These are phyloP conservation scores for Saccopteryx bilineata DNA, from an alignment of 2,113 vertebrate genomes.

Conservation along the genomic window DNA sequence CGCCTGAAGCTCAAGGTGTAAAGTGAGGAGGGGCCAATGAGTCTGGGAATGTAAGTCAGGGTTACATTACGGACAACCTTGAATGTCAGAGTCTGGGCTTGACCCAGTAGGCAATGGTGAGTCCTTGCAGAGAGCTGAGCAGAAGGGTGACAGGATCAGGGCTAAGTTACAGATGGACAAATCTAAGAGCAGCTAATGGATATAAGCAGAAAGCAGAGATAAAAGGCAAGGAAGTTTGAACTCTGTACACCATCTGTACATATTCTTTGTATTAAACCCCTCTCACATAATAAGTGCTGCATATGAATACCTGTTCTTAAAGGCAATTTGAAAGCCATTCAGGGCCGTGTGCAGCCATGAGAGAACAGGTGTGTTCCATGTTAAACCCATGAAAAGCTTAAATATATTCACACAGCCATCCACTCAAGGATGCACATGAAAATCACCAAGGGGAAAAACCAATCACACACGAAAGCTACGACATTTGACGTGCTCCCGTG, in stretches of 20 bases:
- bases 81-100: background rate
- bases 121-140: background rate
- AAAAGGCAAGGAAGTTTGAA: background rate
- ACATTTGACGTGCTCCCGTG: constrained; percentile 68
- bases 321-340: constrained; percentile 50
- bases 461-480: constrained; percentile 69
- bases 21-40: background rate
- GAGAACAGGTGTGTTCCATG: constrained; percentile 18
- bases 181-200: background rate
- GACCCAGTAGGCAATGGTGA: background rate
- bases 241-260: background rate
- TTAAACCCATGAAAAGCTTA: constrained; percentile 49
- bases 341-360: background rate
- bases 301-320: constrained; percentile 39
- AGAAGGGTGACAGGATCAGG: background rate
- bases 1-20: background rate
- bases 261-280: background rate
- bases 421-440: constrained; percentile 58
- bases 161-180: background rate
- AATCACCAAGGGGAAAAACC: constrained; percentile 74
- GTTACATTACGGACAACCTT: too few relatives aligned
- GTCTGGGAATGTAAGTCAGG: background rate
- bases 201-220: background rate
- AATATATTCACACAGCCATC: constrained; percentile 64
- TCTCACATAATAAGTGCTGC: background rate